A percentile compares a stretch with the other conserved stretches of the same genome.
phyloP scores from a whole-genome alignment of 2,113 vertebrate species.

The Pteropus alecto region DNA sequence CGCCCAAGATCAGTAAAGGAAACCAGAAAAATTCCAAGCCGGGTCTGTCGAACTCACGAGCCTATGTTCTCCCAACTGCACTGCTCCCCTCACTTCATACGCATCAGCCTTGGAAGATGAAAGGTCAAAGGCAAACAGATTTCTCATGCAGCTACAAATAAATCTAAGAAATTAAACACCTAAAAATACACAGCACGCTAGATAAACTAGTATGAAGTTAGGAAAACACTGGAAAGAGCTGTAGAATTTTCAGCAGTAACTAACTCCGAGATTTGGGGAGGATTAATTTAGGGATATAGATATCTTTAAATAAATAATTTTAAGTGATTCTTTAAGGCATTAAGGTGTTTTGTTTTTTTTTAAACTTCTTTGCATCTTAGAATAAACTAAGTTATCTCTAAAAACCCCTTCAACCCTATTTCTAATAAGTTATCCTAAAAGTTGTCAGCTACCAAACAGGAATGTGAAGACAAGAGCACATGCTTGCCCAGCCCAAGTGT shows the following conservation, averaged over 20 bases:
- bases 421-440: background rate
- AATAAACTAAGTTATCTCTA: conserved; percentile 42
- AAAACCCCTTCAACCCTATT: background rate
- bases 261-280: conserved; percentile 1
- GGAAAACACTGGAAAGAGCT: background rate
- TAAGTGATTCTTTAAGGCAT: conserved; percentile 4
- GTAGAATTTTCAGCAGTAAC: background rate
- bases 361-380: background rate
- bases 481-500: background rate
- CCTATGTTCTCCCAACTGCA: background rate
- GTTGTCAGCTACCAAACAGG: background rate
- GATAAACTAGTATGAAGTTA: background rate
- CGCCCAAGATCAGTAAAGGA: background rate
- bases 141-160: conserved; percentile 12
- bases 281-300: background rate
- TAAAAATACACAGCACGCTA: background rate
- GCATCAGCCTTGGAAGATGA: background rate
- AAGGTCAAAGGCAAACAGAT: conserved; percentile 45
- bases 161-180: background rate
- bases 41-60: background rate
- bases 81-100: background rate
- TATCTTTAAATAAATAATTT: conserved; percentile 25
- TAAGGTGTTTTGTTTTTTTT: background rate
- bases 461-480: background rate
- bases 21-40: background rate